A percentile compares a stretch with the other conserved stretches of the same genome.
These are phyloP conservation scores for Agapostemon virescens DNA, from an alignment of 2,888 invertebrate genomes.

Conservation along the genomic window DNA sequence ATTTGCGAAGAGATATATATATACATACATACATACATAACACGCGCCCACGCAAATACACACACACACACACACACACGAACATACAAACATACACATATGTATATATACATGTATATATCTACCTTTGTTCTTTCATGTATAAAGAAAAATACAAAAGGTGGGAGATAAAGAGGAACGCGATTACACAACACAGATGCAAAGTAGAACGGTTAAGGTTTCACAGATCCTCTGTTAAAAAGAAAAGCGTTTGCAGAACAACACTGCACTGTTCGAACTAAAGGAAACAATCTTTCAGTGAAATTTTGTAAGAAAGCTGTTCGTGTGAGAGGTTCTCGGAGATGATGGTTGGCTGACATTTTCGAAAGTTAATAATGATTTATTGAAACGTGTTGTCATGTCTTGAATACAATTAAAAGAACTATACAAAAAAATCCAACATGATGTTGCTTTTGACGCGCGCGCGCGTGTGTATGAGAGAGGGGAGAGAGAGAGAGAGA, in stretches of 20 bases:
- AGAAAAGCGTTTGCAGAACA: slow-evolving; percentile 46
- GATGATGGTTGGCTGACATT: slow-evolving; percentile 73
- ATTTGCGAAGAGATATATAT: not conserved
- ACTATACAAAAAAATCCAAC: slow-evolving; percentile 54
- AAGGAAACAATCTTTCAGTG: slow-evolving; percentile 59
- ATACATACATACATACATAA: too few relatives aligned
- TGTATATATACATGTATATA: slow-evolving; percentile 22
- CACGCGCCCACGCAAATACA: too few relatives aligned
- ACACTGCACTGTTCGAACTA: slow-evolving; percentile 52
- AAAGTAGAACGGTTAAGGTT: slow-evolving; percentile 65
- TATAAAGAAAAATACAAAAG: slow-evolving; percentile 44
- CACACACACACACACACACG: too few relatives aligned
- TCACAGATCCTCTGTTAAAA: slow-evolving; percentile 66
- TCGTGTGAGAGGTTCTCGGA: slow-evolving; percentile 68
- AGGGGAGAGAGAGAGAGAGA: too few relatives aligned
- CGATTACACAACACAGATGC: slow-evolving; percentile 70
- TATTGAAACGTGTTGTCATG: slow-evolving; percentile 77
- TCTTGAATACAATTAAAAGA: slow-evolving; percentile 75
- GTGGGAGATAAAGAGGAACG: slow-evolving; percentile 51
- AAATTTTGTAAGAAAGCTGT: slow-evolving; percentile 64
- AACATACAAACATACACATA: too few relatives aligned
- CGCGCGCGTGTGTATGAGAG: too few relatives aligned
- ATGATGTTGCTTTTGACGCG: slow-evolving; percentile 5
- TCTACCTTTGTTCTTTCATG: slow-evolving; percentile 68
- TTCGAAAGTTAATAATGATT: slow-evolving; percentile 74